phyloP scores from a whole-genome alignment of 92 coral and sea anemone species.

The Epizoanthus rinbou region DNA sequence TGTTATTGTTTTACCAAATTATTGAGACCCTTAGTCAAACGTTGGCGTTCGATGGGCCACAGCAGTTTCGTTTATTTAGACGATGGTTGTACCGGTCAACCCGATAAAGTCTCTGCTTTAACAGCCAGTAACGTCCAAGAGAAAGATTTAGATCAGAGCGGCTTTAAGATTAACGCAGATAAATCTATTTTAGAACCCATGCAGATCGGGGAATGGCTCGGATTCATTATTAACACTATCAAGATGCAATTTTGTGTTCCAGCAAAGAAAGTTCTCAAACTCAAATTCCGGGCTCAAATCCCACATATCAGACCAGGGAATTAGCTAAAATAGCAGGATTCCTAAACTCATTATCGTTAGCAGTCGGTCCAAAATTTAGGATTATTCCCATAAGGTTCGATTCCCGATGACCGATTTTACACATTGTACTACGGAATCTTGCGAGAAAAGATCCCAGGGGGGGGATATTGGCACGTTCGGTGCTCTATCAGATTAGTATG shows the following conservation, averaged over 20 bases:
- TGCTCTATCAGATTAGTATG: no score
- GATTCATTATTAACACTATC: conserved; percentile 46
- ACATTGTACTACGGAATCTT: no score
- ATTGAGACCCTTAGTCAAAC: conserved; percentile 41
- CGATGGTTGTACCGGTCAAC: conserved; percentile 29
- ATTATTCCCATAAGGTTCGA: no score
- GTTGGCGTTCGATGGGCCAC: conserved; percentile 44
- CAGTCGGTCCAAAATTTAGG: neutral
- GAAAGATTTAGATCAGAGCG: conserved; percentile 15
- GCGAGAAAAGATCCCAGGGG: no score
- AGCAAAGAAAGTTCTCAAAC: no score
- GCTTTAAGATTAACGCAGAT: conserved; percentile 24
- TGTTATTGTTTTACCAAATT: no score
- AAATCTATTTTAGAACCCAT: conserved; percentile 41
- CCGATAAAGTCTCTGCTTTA: neutral
- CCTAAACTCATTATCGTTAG: conserved; percentile 9
- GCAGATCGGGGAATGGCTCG: conserved; percentile 61
- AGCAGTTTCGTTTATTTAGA: conserved; percentile 28
- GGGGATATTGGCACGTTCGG: neutral
- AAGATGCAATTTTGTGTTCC: conserved; percentile 32
- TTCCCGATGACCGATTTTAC: no score
- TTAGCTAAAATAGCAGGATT: conserved; percentile 37
- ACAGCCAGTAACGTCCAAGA: conserved; percentile 5
- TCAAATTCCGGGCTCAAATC: no score
- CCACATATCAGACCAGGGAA: no score